Percentiles rank a stretch among this genome's conserved stretches.
These are phyloP conservation scores for Muscicapa striata DNA, from an alignment of 2,797 vertebrate species.

Conservation along the genomic window DNA sequence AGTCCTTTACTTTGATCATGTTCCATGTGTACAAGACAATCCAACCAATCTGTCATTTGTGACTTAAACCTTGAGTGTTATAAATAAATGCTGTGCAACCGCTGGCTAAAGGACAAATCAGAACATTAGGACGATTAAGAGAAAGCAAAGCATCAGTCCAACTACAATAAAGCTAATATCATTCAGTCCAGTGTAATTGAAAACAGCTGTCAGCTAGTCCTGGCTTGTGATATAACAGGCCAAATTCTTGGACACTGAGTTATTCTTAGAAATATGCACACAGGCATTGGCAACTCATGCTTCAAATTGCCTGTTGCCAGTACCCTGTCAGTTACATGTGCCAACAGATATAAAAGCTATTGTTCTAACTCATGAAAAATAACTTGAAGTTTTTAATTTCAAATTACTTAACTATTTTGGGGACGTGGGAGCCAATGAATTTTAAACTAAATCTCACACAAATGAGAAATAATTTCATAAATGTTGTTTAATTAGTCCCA, in stretches of 20 bases:
- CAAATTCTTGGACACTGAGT: slow-evolving; percentile 82
- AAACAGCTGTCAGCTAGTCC: slow-evolving; percentile 78
- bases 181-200: slow-evolving; percentile 72
- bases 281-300: slow-evolving; percentile 74
- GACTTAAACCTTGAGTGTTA: slow-evolving; percentile 67
- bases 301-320: slow-evolving; percentile 76
- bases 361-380: slow-evolving; percentile 76
- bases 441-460: slow-evolving; percentile 10
- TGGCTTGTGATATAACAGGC: slow-evolving; percentile 74
- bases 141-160: slow-evolving; percentile 64
- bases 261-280: slow-evolving; percentile 81
- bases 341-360: slow-evolving; percentile 76
- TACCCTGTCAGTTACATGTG: slow-evolving; percentile 73
- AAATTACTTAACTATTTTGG: slow-evolving; percentile 62
- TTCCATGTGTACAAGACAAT: slow-evolving; percentile 66
- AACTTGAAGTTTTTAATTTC: slow-evolving; percentile 74
- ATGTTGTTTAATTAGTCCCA: background rate
- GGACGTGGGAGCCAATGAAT: background rate
- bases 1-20: slow-evolving; percentile 62
- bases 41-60: slow-evolving; percentile 69
- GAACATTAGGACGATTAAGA: slow-evolving; percentile 67
- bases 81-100: slow-evolving; percentile 72
- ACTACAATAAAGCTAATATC: slow-evolving; percentile 74
- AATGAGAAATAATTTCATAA: background rate
- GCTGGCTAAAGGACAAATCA: slow-evolving; percentile 64